A percentile compares a stretch with the other conserved stretches of the same genome.
Evolutionary conservation across 2,797 vertebrate species (phyloP).

Genomic region (Setipinna tenuifilis): DNA sequence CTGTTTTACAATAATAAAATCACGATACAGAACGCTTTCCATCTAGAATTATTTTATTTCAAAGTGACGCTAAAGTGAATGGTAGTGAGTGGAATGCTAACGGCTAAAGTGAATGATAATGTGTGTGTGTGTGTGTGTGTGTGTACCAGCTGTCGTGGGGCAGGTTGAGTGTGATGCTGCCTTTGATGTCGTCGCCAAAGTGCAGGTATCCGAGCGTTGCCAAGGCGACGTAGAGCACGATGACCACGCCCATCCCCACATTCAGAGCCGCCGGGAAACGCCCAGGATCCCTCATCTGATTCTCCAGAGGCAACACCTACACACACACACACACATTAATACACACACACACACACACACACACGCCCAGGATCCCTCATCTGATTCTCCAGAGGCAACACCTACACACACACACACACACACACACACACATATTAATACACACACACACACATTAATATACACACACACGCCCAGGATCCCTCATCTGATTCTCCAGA

Average conservation of each 20-base stretch:
- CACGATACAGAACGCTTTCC: too few relatives aligned
- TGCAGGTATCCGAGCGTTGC: constrained; percentile 84
- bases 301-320: constrained; percentile 86
- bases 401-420: background rate
- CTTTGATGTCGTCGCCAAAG: constrained; percentile 83
- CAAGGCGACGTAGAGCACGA: constrained; percentile 78
- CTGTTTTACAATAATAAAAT: too few relatives aligned
- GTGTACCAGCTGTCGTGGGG: constrained; percentile 81
- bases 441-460: background rate
- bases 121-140: background rate
- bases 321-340: constrained; percentile 17
- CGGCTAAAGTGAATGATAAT: too few relatives aligned
- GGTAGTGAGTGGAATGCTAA: too few relatives aligned
- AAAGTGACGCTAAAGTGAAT: too few relatives aligned
- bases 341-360: constrained; percentile 5
- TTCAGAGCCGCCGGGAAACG: constrained; percentile 80
- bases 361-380: background rate
- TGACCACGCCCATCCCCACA: constrained; percentile 84
- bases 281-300: constrained; percentile 82
- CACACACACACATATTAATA: too few relatives aligned
- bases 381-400: too few relatives aligned
- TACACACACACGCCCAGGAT: background rate
- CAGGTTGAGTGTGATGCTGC: constrained; percentile 88
- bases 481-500: too few relatives aligned
- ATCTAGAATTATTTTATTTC: too few relatives aligned